phyloP scores from a whole-genome alignment of 2,797 vertebrate species.

The Scomberomorus guttatus region DNA sequence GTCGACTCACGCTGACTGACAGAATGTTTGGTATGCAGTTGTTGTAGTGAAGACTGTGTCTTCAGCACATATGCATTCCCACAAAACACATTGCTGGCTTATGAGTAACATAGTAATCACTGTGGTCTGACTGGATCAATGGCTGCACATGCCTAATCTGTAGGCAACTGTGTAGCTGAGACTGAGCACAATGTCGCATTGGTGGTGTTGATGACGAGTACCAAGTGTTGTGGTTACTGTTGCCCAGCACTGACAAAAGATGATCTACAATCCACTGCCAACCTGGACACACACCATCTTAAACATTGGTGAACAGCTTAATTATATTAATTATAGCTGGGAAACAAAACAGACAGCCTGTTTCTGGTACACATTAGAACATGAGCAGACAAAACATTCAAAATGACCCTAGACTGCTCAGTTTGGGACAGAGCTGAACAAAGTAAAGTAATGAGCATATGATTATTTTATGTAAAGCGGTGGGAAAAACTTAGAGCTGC shows the following conservation, averaged over 20 bases:
- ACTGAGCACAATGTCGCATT: constrained; percentile 35
- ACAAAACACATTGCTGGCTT: constrained; percentile 15
- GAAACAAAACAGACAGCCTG: not conserved
- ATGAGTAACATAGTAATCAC: constrained; percentile 7
- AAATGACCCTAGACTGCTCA: not conserved
- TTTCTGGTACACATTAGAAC: not conserved
- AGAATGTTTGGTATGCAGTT: constrained; percentile 9
- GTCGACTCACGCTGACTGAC: constrained; percentile 11
- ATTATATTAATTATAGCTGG: not conserved
- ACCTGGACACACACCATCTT: constrained; percentile 7
- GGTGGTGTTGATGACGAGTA: constrained; percentile 42
- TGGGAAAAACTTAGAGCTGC: no score
- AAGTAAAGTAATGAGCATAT: not conserved
- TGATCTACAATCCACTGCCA: constrained; percentile 37
- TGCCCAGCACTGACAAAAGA: constrained; percentile 58
- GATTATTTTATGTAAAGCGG: not conserved
- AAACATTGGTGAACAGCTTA: constrained; percentile 8
- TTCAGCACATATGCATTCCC: constrained; percentile 3
- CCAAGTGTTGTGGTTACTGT: constrained; percentile 78
- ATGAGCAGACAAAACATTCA: not conserved
- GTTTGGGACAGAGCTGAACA: not conserved
- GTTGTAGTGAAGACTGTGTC: not conserved
- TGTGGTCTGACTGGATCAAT: constrained; percentile 36
- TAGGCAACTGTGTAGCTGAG: constrained; percentile 10
- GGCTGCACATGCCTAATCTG: constrained; percentile 28